A percentile compares a stretch with the other conserved stretches of the same genome.
phyloP scores from a whole-genome alignment of 1,140 invertebrate species.

The Ectropis grisescens region DNA sequence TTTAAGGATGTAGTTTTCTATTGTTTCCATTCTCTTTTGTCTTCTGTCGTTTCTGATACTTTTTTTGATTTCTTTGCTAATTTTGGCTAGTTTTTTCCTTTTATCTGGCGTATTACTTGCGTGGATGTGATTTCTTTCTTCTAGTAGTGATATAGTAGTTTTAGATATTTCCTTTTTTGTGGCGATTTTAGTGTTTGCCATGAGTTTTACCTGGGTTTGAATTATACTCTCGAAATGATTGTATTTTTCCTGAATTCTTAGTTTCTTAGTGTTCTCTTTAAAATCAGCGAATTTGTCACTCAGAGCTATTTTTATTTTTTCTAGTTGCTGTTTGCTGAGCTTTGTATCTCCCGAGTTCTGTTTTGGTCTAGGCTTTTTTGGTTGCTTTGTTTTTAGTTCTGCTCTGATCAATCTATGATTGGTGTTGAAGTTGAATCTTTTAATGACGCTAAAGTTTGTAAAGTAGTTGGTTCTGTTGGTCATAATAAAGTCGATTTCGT shows the following conservation, averaged over 20 bases:
- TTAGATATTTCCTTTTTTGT: neutral
- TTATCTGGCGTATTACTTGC: slow-evolving; percentile 5
- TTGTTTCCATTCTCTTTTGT: slow-evolving; percentile 13
- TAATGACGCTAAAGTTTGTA: slow-evolving; percentile 6
- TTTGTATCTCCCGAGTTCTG: neutral
- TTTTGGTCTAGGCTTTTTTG: slow-evolving; percentile 3
- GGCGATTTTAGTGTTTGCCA: neutral
- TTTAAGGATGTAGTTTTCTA: slow-evolving; percentile 11
- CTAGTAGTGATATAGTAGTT: slow-evolving; percentile 5
- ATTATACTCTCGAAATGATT: slow-evolving; percentile 1
- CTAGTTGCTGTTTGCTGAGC: neutral
- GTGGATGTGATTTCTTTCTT: slow-evolving; percentile 6
- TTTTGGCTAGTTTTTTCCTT: slow-evolving; percentile 5
- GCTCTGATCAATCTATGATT: slow-evolving; percentile 9
- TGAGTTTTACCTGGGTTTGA: neutral
- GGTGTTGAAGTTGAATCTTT: slow-evolving; percentile 7
- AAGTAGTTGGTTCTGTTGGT: too few relatives aligned
- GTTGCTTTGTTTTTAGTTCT: slow-evolving; percentile 5
- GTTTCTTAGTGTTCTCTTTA: neutral
- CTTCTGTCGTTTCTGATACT: slow-evolving; percentile 17
- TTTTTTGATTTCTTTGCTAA: slow-evolving; percentile 16
- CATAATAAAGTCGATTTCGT: slow-evolving; percentile 9
- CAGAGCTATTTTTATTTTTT: neutral
- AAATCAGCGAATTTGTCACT: neutral
- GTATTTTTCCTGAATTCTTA: slow-evolving; percentile 1